Conservation (phyloP, 92 coral and sea anemone species). For the Zoanthus sociatus region DNA sequence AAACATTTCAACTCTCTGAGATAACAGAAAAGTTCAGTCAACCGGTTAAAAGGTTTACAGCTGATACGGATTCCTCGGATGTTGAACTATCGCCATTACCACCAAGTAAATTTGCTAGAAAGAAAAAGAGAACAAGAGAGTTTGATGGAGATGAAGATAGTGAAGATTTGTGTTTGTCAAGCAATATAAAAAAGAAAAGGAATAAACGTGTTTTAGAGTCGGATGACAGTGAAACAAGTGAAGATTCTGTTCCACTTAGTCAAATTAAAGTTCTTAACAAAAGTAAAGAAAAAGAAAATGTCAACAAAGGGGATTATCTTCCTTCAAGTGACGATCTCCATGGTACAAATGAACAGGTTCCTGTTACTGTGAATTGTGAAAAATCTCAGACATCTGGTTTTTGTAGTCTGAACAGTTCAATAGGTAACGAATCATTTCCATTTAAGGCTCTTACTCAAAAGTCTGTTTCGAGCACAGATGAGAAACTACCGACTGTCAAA, state of each 20-base stretch:
- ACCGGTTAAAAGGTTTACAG: too few species aligned
- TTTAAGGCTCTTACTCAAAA: conserved; percentile 6
- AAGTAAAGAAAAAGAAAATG: neutral
- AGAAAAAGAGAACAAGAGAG: neutral
- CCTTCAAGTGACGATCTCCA: neutral
- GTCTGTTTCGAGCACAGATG: neutral
- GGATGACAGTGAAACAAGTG: conserved; percentile 2
- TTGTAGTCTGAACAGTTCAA: neutral
- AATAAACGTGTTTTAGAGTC: neutral
- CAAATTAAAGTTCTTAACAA: neutral
- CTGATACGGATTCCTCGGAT: too few species aligned
- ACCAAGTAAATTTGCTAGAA: too few species aligned
- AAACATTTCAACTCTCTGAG: too few species aligned
- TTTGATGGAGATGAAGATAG: neutral
- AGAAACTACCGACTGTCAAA: neutral
- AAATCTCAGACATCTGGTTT: neutral
- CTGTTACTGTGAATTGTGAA: neutral
- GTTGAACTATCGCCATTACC: too few species aligned
- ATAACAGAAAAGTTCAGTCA: too few species aligned
- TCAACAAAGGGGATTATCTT: neutral
- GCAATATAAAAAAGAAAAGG: conserved; percentile 1
- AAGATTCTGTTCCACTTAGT: neutral
- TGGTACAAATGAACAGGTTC: neutral
- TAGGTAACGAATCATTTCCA: conserved; percentile 23
- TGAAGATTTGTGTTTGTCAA: neutral